Percentiles rank a stretch among this genome's conserved stretches.
Evolutionary conservation across 2,113 vertebrate species (phyloP).

Genomic region (Seriola quinqueradiata): DNA sequence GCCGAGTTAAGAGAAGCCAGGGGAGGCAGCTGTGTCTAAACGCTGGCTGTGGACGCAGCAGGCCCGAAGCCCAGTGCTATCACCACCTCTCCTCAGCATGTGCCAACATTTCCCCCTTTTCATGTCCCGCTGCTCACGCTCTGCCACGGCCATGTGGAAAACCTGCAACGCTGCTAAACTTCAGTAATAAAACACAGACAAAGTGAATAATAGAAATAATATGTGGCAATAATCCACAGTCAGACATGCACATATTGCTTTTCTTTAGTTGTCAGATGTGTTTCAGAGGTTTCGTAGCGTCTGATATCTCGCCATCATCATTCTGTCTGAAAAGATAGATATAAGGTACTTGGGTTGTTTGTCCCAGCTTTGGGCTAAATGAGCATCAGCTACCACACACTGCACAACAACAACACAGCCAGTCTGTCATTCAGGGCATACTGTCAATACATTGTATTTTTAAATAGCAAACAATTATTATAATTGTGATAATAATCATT

Average conservation of each 20-base stretch:
- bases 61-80: conserved; percentile 30
- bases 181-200: neutral
- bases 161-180: neutral
- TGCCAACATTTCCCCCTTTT: neutral
- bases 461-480: no score
- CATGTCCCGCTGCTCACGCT: neutral
- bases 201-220: neutral
- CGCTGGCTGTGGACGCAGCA: neutral
- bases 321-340: no score
- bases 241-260: neutral
- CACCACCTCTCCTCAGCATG: neutral
- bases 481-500: no score
- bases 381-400: no score
- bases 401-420: no score
- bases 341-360: no score
- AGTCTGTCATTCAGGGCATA: no score
- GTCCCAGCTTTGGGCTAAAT: no score
- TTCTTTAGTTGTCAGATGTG: neutral
- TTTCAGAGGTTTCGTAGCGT: no score
- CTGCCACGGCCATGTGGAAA: conserved; percentile 3
- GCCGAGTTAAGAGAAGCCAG: conserved; percentile 2
- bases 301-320: no score
- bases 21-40: conserved; percentile 43
- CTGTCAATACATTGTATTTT: no score
- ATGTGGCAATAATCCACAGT: neutral